Conservation (phyloP, 2,113 vertebrate genomes). For the Carassius auratus region DNA sequence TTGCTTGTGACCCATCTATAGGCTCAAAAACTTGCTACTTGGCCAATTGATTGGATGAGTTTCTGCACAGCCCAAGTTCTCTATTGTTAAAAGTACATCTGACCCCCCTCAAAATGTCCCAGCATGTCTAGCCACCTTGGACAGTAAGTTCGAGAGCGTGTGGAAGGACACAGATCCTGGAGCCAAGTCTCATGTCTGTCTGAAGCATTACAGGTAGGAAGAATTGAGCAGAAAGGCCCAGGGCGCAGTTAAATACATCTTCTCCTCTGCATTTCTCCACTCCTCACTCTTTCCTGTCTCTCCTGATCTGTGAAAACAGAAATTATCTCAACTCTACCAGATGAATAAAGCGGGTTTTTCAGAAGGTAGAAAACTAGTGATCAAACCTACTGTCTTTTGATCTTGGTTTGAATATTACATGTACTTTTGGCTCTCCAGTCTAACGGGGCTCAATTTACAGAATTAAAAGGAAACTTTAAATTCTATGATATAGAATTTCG, state of each 20-base stretch:
- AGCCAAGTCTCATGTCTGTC: conserved; percentile 14
- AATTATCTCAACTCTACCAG: neutral
- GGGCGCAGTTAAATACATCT: conserved; percentile 18
- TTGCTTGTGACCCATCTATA: no score
- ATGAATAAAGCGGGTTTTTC: neutral
- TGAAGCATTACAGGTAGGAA: conserved; percentile 23
- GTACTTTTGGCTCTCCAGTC: neutral
- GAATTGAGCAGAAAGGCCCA: neutral
- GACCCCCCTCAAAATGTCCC: no score
- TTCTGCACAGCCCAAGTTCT: no score
- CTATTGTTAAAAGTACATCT: no score
- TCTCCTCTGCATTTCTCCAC: neutral
- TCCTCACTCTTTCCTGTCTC: neutral
- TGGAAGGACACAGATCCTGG: conserved; percentile 1
- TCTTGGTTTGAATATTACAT: conserved; percentile 1
- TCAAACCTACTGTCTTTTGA: neutral
- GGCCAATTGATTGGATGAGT: no score
- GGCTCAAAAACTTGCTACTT: no score
- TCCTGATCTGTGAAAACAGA: neutral
- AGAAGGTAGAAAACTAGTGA: neutral
- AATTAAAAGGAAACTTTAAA: neutral
- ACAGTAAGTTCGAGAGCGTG: neutral
- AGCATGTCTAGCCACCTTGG: no score
- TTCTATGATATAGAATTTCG: neutral
- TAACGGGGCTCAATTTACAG: neutral